Evolutionary conservation across 2,113 vertebrate genomes (phyloP).

Genomic region (Brachypodius melanocephalos): DNA sequence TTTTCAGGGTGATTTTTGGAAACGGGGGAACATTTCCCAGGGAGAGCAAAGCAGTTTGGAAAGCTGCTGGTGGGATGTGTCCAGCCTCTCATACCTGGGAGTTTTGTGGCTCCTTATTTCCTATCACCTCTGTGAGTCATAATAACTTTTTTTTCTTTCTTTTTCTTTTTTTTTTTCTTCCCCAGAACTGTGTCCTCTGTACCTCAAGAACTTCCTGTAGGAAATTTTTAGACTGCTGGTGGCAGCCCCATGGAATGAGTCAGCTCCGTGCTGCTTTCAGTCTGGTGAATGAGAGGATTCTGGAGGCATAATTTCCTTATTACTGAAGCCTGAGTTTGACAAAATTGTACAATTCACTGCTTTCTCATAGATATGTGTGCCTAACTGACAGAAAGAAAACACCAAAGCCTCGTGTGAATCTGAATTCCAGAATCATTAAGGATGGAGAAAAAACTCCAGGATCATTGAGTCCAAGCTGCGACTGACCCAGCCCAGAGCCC

Average conservation of each 20-base stretch:
- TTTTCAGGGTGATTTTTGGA: neutral
- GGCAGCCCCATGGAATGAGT: neutral
- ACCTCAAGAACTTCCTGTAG: neutral
- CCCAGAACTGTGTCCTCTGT: neutral
- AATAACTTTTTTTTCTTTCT: neutral
- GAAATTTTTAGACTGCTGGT: neutral
- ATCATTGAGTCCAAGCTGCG: accelerated
- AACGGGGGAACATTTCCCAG: neutral
- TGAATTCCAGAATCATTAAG: neutral
- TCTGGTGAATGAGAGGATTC: neutral
- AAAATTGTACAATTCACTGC: neutral
- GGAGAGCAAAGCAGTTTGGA: neutral
- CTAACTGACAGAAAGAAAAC: neutral
- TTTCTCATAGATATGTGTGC: neutral
- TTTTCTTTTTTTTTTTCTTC: neutral
- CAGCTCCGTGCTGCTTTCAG: neutral
- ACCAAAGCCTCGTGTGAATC: neutral
- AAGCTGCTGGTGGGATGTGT: neutral
- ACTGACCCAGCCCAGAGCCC: neutral
- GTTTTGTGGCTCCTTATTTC: neutral
- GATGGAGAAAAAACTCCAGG: neutral
- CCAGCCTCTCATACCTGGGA: neutral
- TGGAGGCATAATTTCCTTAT: neutral
- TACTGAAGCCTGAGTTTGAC: neutral
- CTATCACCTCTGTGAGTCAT: neutral